A percentile compares a stretch with the other conserved stretches of the same genome.
Conservation (phyloP, 2,113 vertebrate genomes). For the Xyliphius kryptos region DNA sequence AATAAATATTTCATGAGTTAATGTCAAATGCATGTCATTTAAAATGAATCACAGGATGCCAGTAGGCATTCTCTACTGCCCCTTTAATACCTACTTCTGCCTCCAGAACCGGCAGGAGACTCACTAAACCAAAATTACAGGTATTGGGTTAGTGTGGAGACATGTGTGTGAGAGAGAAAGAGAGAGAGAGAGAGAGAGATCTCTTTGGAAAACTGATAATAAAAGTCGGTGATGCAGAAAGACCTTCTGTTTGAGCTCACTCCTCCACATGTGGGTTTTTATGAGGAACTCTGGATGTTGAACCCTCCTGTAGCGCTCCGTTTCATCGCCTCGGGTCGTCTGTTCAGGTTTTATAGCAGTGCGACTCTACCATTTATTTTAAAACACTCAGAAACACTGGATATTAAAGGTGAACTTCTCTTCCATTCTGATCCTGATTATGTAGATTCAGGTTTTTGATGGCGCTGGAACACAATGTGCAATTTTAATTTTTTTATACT, state of each 20-base stretch:
- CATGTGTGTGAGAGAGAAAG: conserved; percentile 15
- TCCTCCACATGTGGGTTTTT: conserved; percentile 29
- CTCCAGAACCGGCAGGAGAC: no score
- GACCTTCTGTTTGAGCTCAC: conserved; percentile 19
- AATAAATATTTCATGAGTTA: no score
- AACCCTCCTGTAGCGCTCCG: neutral
- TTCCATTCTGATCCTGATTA: neutral
- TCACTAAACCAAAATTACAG: no score
- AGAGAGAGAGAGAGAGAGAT: conserved; percentile 22
- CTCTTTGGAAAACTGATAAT: conserved; percentile 26
- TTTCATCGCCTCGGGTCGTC: neutral
- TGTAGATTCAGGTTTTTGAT: neutral
- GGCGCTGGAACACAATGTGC: neutral
- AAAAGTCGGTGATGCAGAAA: conserved; percentile 38
- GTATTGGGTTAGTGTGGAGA: no score
- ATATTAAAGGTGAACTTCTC: neutral
- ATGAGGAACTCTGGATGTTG: conserved; percentile 28
- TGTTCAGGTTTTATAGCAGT: conserved; percentile 1
- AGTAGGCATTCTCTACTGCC: no score
- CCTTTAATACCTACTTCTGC: neutral
- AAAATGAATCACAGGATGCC: no score
- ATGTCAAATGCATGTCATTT: no score
- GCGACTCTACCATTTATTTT: neutral
- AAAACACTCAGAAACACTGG: neutral
- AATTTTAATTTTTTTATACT: neutral